Conservation (phyloP, 2,797 vertebrate genomes). For the Chloroceryle inda region DNA sequence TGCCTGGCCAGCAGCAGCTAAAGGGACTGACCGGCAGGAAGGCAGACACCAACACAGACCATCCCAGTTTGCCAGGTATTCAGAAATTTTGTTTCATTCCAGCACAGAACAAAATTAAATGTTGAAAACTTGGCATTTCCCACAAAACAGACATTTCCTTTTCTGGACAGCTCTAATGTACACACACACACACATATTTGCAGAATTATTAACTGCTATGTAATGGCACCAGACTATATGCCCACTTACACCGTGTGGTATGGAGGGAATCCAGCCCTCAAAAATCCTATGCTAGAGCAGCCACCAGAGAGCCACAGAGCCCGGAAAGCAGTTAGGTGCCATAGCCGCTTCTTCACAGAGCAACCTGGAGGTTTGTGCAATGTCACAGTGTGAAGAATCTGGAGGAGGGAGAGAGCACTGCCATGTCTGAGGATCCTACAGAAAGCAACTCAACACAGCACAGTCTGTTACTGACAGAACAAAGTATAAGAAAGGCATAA, state of each 20-base stretch:
- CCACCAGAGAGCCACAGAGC: neutral
- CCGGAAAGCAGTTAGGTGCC: neutral
- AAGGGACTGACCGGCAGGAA: fast-evolving
- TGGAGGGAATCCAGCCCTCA: conserved; percentile 23
- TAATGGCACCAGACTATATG: neutral
- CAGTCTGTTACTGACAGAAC: neutral
- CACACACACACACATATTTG: neutral
- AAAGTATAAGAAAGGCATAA: neutral
- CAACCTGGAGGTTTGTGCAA: neutral
- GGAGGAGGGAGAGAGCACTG: neutral
- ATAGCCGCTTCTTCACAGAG: neutral
- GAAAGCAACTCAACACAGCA: fast-evolving
- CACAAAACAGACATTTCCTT: conserved; percentile 60
- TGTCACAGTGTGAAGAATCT: fast-evolving
- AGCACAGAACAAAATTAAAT: conserved; percentile 37
- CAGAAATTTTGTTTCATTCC: conserved; percentile 7
- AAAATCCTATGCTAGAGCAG: neutral
- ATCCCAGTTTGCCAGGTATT: neutral
- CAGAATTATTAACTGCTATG: conserved; percentile 48
- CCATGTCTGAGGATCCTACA: neutral
- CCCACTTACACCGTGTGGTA: neutral
- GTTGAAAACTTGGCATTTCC: conserved; percentile 67
- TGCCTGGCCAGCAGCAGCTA: fast-evolving
- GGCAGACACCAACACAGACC: neutral
- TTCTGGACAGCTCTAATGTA: neutral